Evolutionary conservation across 2,113 vertebrate genomes (phyloP), one percentile per base, ranked within the genome.

Genomic region (Sigmodon hispidus): DNA sequence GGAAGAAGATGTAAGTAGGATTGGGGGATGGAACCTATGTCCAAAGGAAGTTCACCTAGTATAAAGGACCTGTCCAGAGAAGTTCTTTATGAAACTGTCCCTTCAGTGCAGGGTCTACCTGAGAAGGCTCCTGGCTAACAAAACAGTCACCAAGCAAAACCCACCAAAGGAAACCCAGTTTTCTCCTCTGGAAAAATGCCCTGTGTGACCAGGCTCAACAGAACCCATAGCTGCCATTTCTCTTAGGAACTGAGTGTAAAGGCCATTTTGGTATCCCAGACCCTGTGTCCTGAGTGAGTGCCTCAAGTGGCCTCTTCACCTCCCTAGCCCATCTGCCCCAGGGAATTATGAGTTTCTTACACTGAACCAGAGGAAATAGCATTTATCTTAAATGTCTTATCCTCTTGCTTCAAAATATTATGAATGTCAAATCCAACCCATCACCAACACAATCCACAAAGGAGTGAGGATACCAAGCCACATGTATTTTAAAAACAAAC

Each of bases 161-260:
- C 34, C 3, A 52, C 16, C 76, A 63, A 43, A 63, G 93, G 90
- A 94, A 95, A 97, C 79, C 83, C 5, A 9, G 63, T 84, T 95
- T 92, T 88, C 34, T 5, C 86, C 85, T 96, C 67, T 61, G 95
- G 90, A 96, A 94, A 94, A n/a, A 52, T 48, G 48, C 90, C 87
- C 61, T 43, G 10, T 45, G 59, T 69, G 22, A 43, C 55, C 77
- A 57, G 61, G 79, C 70, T 69, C 70, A 43, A 40, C 22, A 48
- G 65, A 40, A 9, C 19, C 87, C 36, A 12, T 21, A 12, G 17
- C 34, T 40, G 24, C 7, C 67, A 8, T 75, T 92, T 94, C 57
- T 84, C 83, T 70, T 76, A 90, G 75, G 52, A 57, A 87, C 48
- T 11, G 22, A 10, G 45, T 9, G 0, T 50, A 57, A 63, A 96